A percentile compares a stretch with the other conserved stretches of the same genome.
Evolutionary conservation across 2,797 vertebrate genomes (phyloP).

Genomic region (Neostethus bicornis): DNA sequence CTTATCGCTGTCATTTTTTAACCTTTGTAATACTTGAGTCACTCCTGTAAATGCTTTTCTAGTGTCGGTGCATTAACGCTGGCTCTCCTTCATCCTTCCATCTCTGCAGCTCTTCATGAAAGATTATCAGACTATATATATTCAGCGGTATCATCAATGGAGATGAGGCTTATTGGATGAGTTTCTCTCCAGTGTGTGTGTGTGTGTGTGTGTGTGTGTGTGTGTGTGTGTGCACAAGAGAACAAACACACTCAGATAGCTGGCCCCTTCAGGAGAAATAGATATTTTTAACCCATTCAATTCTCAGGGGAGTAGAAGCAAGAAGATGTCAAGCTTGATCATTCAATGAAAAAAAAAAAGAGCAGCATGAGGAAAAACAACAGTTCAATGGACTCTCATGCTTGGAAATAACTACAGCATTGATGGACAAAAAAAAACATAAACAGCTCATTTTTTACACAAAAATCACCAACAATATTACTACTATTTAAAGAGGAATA

Average conservation of each 20-base stretch:
- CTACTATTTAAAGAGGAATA: too few relatives aligned
- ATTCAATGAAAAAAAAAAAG: constrained; percentile 40
- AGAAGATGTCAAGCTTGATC: constrained; percentile 54
- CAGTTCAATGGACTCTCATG: neutral
- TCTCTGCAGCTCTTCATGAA: constrained; percentile 66
- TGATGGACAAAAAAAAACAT: neutral
- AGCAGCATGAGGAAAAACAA: constrained; percentile 2
- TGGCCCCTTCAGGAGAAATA: constrained; percentile 36
- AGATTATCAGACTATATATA: constrained; percentile 76
- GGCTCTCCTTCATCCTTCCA: constrained; percentile 50
- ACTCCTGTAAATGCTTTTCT: constrained; percentile 7
- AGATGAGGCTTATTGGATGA: constrained; percentile 70
- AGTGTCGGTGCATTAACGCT: constrained; percentile 24
- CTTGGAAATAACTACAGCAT: neutral
- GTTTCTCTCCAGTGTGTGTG: constrained; percentile 34
- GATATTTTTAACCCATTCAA: constrained; percentile 54
- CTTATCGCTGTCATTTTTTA: constrained; percentile 27
- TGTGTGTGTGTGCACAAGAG: constrained; percentile 16
- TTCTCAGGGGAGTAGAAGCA: constrained; percentile 31
- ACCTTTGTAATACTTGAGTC: constrained; percentile 24
- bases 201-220: too few relatives aligned
- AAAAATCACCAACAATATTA: neutral
- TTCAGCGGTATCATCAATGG: constrained; percentile 69
- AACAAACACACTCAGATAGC: constrained; percentile 18
- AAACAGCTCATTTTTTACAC: neutral